A percentile compares a stretch with the other conserved stretches of the same genome.
Conservation (phyloP, 1,140 invertebrate species). For the Brachionus rotundiformis region DNA sequence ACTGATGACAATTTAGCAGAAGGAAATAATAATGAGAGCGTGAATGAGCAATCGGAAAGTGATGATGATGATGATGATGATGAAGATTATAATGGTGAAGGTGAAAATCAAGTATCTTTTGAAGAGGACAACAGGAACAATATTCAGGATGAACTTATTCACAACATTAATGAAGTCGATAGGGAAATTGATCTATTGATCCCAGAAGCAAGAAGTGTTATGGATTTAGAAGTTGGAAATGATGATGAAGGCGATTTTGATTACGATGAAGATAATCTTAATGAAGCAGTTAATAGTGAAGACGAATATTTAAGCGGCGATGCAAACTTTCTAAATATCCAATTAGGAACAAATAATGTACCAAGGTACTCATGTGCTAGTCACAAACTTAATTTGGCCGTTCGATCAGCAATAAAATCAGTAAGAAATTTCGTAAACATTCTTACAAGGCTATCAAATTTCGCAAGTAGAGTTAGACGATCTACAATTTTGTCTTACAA, state of each 20-base stretch:
- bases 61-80: neutral
- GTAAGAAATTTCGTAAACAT: too few species aligned
- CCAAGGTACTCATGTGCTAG: neutral
- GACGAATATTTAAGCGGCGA: neutral
- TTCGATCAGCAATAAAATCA: too few species aligned
- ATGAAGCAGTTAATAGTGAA: neutral
- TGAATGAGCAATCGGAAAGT: neutral
- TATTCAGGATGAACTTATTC: neutral
- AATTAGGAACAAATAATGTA: neutral
- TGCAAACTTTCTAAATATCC: neutral
- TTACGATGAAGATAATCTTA: neutral
- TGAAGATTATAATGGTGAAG: neutral
- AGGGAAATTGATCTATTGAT: too few species aligned
- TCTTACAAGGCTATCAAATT: too few species aligned
- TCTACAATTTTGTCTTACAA: too few species aligned
- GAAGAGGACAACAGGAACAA: neutral
- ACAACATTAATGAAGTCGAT: neutral
- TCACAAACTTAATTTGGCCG: neutral
- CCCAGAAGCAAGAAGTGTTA: too few species aligned
- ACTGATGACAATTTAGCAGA: neutral
- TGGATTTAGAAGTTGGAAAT: too few species aligned
- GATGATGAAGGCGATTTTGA: neutral
- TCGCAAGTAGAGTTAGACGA: too few species aligned
- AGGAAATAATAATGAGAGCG: neutral
- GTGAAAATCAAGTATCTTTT: neutral